These are phyloP conservation scores for Synaphobranchus kaupii DNA, from an alignment of 2,797 vertebrate species.

Conservation along the genomic window DNA sequence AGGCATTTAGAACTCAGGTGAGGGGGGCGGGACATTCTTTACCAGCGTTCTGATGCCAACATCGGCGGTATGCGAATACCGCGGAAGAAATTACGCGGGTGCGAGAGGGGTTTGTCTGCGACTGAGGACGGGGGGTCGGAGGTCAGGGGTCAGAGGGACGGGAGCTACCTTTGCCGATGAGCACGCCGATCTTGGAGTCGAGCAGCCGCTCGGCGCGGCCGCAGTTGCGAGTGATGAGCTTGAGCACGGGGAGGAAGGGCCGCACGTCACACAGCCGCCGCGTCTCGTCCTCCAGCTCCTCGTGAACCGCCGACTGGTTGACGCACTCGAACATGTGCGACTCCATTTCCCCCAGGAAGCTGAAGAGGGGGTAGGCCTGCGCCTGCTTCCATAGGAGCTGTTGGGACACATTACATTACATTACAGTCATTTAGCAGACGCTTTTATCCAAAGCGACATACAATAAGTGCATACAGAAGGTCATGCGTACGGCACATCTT, in stretches of 20 bases:
- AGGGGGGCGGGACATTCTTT: background rate
- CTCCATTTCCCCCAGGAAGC: conserved; percentile 91
- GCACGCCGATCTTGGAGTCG: conserved; percentile 95
- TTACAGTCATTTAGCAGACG: too few relatives aligned
- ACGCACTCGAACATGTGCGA: conserved; percentile 98
- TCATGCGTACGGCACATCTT: background rate
- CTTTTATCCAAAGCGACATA: too few relatives aligned
- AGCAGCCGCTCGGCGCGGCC: conserved; percentile 89
- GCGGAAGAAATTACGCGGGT: background rate
- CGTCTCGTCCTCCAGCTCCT: conserved; percentile 95
- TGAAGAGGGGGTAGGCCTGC: conserved; percentile 90
- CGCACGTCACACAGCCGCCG: conserved; percentile 93
- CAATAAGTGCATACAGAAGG: too few relatives aligned
- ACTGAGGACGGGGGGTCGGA: too few relatives aligned
- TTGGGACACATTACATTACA: conserved; percentile 6
- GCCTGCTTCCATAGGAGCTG: conserved; percentile 98
- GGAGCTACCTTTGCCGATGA: conserved; percentile 92
- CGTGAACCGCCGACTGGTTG: conserved; percentile 95
- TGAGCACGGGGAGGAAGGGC: conserved; percentile 94
- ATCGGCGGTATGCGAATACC: background rate
- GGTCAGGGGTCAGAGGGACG: background rate
- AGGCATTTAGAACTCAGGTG: background rate
- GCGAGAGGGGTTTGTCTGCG: background rate
- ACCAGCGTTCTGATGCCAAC: background rate
- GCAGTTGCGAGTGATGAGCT: conserved; percentile 89